These are phyloP conservation scores for Amblyraja radiata DNA, from an alignment of 2,797 vertebrate genomes.

Conservation along the genomic window DNA sequence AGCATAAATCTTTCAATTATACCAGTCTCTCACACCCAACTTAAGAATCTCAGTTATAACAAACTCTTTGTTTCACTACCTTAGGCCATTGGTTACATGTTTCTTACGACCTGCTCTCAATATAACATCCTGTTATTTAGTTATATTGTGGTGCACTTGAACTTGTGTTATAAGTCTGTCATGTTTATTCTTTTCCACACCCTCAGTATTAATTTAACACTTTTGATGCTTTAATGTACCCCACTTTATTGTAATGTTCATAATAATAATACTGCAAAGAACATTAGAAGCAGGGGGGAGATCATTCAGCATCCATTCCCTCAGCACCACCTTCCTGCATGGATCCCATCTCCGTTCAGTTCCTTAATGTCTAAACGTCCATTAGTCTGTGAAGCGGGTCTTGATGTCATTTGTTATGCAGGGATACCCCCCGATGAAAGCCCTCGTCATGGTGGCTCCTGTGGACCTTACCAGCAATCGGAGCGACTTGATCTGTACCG, in stretches of 20 bases:
- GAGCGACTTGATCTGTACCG: slow-evolving; percentile 67
- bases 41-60: not conserved
- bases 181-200: not conserved
- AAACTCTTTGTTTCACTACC: too few species aligned
- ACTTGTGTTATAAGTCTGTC: too few species aligned
- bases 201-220: not conserved
- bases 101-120: too few species aligned
- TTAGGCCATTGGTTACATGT: too few species aligned
- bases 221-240: not conserved
- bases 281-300: too few species aligned
- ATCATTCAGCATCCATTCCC: too few species aligned
- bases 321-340: too few species aligned
- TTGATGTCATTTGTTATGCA: slow-evolving; percentile 44
- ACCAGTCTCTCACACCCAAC: not conserved
- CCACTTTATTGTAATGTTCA: not conserved
- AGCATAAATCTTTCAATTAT: not conserved
- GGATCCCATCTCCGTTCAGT: too few species aligned
- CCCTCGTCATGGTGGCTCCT: slow-evolving; percentile 64
- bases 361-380: too few species aligned
- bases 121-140: too few species aligned
- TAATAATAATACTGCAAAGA: not conserved
- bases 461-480: slow-evolving; percentile 80
- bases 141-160: too few species aligned
- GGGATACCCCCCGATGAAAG: slow-evolving; percentile 85
- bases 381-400: too few species aligned